These are phyloP conservation scores for Aphelenchoides fujianensis DNA, from an alignment of 1,140 invertebrate genomes.

Conservation along the genomic window DNA sequence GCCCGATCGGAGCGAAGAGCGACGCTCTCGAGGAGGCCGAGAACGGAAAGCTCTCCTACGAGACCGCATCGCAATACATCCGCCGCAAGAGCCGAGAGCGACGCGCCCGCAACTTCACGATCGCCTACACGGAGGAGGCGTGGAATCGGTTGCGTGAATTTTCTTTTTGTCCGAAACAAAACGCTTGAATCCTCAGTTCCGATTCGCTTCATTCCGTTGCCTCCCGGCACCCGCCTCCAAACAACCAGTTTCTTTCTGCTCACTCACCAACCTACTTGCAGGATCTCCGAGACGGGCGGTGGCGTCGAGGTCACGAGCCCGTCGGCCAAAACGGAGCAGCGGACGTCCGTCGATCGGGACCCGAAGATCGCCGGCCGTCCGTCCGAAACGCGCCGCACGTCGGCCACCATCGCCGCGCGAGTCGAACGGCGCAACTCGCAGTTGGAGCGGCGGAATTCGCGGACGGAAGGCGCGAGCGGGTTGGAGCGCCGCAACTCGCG, in stretches of 20 bases:
- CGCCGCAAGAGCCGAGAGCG: conserved; percentile 60
- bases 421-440: conserved; percentile 8
- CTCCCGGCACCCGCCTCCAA: neutral
- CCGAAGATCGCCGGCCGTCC: neutral
- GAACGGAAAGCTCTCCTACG: conserved; percentile 30
- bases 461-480: neutral
- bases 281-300: too few relatives aligned
- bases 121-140: conserved; percentile 52
- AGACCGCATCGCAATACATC: conserved; percentile 58
- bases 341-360: neutral
- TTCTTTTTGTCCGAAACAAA: conserved; percentile 18
- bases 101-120: conserved; percentile 54
- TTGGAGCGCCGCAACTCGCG: conserved; percentile 3
- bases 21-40: neutral
- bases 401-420: conserved; percentile 1
- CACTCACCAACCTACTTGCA: too few relatives aligned
- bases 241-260: too few relatives aligned
- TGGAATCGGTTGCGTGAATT: conserved; percentile 26
- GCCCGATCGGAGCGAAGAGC: neutral
- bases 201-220: neutral
- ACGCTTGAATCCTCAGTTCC: too few relatives aligned
- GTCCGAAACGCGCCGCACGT: too few relatives aligned
- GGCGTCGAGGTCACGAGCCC: neutral
- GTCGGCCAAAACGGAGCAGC: neutral
- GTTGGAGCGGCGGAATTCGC: conserved; percentile 2